Evolutionary conservation across 1,140 invertebrate genomes (phyloP).

Genomic region (Cydia fagiglandana): DNA sequence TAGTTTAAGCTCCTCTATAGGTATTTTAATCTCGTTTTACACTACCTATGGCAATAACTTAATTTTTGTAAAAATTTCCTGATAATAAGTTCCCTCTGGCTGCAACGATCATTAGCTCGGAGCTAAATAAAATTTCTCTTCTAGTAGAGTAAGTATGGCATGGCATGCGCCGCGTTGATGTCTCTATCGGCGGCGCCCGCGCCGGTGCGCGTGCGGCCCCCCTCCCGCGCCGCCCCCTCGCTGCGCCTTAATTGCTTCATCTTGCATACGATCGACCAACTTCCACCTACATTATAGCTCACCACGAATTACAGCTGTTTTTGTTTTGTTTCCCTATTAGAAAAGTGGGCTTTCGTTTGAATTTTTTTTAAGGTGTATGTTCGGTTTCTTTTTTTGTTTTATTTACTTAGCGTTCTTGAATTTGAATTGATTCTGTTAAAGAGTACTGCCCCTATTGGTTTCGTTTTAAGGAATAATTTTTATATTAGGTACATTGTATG

Average conservation of each 20-base stretch:
- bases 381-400: slow-evolving; percentile 30
- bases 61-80: slow-evolving; percentile 16
- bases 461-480: background rate
- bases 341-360: slow-evolving; percentile 39
- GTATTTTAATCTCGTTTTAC: background rate
- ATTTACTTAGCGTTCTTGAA: slow-evolving; percentile 16
- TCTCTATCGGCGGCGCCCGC: slow-evolving; percentile 68
- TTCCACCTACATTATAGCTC: slow-evolving; percentile 59
- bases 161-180: slow-evolving; percentile 60
- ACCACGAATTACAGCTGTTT: slow-evolving; percentile 58
- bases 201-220: slow-evolving; percentile 62
- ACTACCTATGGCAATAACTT: slow-evolving; percentile 32
- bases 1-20: no score
- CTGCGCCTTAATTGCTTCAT: slow-evolving; percentile 77
- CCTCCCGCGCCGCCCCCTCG: slow-evolving; percentile 49
- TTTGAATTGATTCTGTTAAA: slow-evolving; percentile 4
- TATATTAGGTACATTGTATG: background rate
- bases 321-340: slow-evolving; percentile 37
- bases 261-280: slow-evolving; percentile 63
- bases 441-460: background rate
- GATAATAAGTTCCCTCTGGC: background rate
- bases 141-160: slow-evolving; percentile 46
- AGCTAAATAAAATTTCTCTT: slow-evolving; percentile 33
- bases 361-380: background rate
- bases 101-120: background rate